Evolutionary conservation across 2,797 vertebrate species (phyloP).

Genomic region (Moxostoma hubbsi): DNA sequence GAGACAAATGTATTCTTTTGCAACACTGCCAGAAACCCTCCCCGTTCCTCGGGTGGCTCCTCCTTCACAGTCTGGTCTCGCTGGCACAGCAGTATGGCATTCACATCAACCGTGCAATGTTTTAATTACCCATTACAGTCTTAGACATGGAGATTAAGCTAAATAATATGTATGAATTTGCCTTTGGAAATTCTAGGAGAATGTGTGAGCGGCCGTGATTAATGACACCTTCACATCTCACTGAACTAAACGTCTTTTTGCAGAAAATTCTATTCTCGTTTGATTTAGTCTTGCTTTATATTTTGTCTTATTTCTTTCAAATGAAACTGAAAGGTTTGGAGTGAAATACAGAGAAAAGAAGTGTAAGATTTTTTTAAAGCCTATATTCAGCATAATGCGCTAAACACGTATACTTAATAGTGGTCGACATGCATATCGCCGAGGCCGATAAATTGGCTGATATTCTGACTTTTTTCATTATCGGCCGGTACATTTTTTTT

Average conservation of each 20-base stretch:
- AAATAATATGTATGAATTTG: constrained; percentile 39
- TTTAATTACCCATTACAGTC: constrained; percentile 59
- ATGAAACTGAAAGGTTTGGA: neutral
- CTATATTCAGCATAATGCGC: no score
- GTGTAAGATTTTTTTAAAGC: neutral
- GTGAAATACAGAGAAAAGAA: neutral
- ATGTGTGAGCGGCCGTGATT: constrained; percentile 29
- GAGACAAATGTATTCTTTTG: constrained; percentile 58
- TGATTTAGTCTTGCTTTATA: constrained; percentile 1
- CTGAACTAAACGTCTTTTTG: neutral
- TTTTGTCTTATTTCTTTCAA: neutral
- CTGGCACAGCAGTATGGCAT: constrained; percentile 29
- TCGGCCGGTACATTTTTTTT: no score
- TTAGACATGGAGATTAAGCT: constrained; percentile 53
- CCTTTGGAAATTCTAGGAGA: constrained; percentile 39
- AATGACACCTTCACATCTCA: constrained; percentile 12
- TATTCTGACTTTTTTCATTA: no score
- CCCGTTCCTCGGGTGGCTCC: constrained; percentile 39
- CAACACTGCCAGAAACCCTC: constrained; percentile 55
- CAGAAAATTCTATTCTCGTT: neutral
- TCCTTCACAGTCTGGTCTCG: constrained; percentile 45
- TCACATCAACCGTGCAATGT: constrained; percentile 33
- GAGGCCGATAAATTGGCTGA: no score
- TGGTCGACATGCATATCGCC: no score
- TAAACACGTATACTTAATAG: no score